Percentiles rank a stretch among this genome's conserved stretches.
These are phyloP conservation scores for Ornithoptera alexandrae DNA, from an alignment of 2,888 invertebrate species.

Conservation along the genomic window DNA sequence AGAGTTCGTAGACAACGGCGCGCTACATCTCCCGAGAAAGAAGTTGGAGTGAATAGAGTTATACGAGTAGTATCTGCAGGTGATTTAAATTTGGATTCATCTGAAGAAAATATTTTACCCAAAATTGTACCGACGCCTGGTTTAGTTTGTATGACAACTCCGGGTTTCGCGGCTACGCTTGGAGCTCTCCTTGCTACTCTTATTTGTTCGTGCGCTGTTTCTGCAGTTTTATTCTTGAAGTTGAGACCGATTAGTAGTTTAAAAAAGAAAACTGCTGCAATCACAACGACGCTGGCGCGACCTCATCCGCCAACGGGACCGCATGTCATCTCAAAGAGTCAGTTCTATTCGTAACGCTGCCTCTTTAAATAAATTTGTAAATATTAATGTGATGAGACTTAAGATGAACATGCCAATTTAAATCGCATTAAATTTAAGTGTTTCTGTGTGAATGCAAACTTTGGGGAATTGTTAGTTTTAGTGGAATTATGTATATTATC, in stretches of 20 bases:
- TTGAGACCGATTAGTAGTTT: conserved; percentile 84
- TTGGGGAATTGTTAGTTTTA: conserved; percentile 30
- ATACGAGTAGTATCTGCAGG: conserved; percentile 95
- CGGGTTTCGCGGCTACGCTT: conserved; percentile 93
- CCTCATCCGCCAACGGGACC: conserved; percentile 68
- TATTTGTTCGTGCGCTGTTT: conserved; percentile 90
- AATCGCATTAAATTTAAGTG: conserved; percentile 61
- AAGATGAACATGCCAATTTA: conserved; percentile 69
- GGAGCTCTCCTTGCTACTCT: conserved; percentile 90
- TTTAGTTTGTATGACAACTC: conserved; percentile 95
- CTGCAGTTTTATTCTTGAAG: conserved; percentile 91
- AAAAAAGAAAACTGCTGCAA: conserved; percentile 77
- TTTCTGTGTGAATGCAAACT: conserved; percentile 46
- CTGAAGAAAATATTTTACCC: conserved; percentile 83
- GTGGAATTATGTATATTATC: conserved; percentile 6
- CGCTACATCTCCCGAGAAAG: conserved; percentile 83
- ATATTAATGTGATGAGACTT: conserved; percentile 80
- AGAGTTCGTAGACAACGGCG: conserved; percentile 84
- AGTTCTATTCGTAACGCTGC: conserved; percentile 83
- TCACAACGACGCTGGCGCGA: conserved; percentile 70
- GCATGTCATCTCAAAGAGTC: conserved; percentile 80
- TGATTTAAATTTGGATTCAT: conserved; percentile 88
- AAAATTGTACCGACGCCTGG: conserved; percentile 84
- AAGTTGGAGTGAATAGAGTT: conserved; percentile 92
- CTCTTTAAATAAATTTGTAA: conserved; percentile 71